phyloP scores from a whole-genome alignment of 2,797 vertebrate species.

The Aselliscus stoliczkanus region DNA sequence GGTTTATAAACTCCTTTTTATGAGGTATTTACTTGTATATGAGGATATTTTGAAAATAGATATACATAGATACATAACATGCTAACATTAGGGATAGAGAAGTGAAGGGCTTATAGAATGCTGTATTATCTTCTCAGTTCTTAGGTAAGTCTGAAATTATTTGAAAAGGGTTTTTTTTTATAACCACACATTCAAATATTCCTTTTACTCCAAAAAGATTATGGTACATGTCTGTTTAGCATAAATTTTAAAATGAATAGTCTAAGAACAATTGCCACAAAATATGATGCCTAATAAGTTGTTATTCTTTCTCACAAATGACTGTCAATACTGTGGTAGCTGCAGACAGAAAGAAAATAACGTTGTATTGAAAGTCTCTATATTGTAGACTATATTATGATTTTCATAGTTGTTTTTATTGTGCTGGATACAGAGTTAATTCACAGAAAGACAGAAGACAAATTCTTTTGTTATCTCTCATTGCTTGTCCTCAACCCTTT shows the following conservation, averaged over 20 bases:
- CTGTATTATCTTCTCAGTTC: neutral
- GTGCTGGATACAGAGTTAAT: neutral
- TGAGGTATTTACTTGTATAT: neutral
- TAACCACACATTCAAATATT: neutral
- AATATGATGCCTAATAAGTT: neutral
- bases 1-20: neutral
- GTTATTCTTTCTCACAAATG: neutral
- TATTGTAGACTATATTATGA: neutral
- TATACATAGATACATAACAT: neutral
- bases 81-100: neutral
- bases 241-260: neutral
- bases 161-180: neutral
- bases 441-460: neutral
- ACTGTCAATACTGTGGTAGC: neutral
- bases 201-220: neutral
- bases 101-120: neutral
- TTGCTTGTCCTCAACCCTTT: neutral
- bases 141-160: conserved; percentile 43
- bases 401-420: neutral
- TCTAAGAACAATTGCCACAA: neutral
- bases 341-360: neutral
- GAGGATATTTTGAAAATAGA: conserved; percentile 22
- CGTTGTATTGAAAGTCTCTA: neutral
- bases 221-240: neutral
- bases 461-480: neutral